These are phyloP conservation scores for Sepioteuthis lessoniana DNA, from an alignment of 2,888 invertebrate species.

Conservation along the genomic window DNA sequence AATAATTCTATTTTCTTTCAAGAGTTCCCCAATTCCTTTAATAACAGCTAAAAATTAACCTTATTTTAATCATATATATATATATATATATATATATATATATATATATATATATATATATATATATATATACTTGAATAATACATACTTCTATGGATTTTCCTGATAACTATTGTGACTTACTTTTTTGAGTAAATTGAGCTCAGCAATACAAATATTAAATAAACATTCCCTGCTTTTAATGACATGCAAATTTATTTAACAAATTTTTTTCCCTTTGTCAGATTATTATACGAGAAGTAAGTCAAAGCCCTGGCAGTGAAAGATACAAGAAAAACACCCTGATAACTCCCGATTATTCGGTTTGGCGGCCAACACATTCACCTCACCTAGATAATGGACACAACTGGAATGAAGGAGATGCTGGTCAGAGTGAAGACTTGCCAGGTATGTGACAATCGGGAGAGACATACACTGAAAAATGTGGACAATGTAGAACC, in stretches of 20 bases:
- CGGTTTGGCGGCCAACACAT: conserved; percentile 1
- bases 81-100: too few species aligned
- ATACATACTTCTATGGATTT: too few species aligned
- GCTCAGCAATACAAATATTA: neutral
- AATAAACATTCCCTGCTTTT: neutral
- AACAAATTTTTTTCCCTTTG: neutral
- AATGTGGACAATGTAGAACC: neutral
- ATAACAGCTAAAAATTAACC: too few species aligned
- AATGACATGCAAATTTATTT: neutral
- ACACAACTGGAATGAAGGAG: neutral
- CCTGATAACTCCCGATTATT: neutral
- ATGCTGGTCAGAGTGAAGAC: conserved; percentile 2
- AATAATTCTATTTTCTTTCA: too few species aligned
- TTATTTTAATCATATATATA: too few species aligned
- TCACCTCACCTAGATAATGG: neutral
- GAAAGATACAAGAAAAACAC: neutral
- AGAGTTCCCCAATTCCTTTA: too few species aligned
- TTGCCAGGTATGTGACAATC: conserved; percentile 33
- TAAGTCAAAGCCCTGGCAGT: neutral
- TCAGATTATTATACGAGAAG: neutral
- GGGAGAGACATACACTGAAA: neutral
- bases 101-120: too few species aligned
- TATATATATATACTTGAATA: too few species aligned
- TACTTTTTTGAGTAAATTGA: too few species aligned
- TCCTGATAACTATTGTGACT: too few species aligned